Base-by-base conservation (phyloP, 1,140 invertebrate genomes). In the Hypsibius dujardini region DNA sequence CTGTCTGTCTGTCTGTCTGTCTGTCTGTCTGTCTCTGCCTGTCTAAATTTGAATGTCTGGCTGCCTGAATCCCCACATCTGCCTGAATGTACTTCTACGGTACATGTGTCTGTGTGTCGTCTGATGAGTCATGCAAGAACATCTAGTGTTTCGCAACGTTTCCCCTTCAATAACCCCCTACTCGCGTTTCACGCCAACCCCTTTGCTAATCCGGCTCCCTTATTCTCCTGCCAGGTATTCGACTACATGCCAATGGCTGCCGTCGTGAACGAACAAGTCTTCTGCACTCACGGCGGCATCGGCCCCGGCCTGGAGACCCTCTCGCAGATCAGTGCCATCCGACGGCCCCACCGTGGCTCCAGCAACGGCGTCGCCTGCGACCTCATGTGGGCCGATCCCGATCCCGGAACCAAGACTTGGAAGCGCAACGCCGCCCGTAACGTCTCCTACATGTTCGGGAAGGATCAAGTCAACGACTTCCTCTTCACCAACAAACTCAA, bases 321-420 rank as follows among this genome's bases (percentile, higher is more conserved):
- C 42, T 12, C 62, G 62, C 62, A 67, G 62, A 67, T 67, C 12
- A 40, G 42, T 40, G 40, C 12, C 12, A 67, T 67, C 12, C 28
- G 67, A 15, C 62, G 62, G 42, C 62, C 62, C 12, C 12, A 67
- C 62, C 12, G 42, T 7, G 42, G 62, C 12, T 15, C 12, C 69
- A 42, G 62, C 12, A 12, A 15, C 2, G 50, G 70, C 28, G 42
- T 70, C 46, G 45, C 62, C 12, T 67, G 62, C 40, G 62, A 67
- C 42, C 62, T 67, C 3, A 15, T 67, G 62, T 67, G 62, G 62
- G 62, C 62, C 40, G 62, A 67, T 67, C 62, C 62, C 7, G 62
- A 67, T 67, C 62, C 62, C 62, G 42, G 7, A 3, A 42, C 62
- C 12, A 15, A 42, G 3, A 7, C 40, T 67, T 67, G 62, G 62